Conservation (phyloP, 64 coral and sea anemone species). For the Platygyra sinensis region DNA sequence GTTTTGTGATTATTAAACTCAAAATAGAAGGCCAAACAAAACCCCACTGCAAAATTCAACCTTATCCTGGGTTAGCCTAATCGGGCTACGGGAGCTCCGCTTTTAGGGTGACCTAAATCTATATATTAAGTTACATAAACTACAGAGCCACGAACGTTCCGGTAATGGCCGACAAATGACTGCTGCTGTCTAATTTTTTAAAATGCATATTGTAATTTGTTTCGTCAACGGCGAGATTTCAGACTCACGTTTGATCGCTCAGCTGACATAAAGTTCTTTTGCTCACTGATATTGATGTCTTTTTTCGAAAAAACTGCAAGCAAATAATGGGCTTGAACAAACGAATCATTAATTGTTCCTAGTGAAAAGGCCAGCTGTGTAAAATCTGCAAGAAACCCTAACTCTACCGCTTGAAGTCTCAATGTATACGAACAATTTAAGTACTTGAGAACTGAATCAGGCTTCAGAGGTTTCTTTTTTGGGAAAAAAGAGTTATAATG, state of each 20-base stretch:
- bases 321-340: background rate
- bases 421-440: too few species aligned
- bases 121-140: background rate
- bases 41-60: too few species aligned
- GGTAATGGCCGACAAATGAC: background rate
- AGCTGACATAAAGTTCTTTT: slow-evolving; percentile 17
- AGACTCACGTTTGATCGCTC: slow-evolving; percentile 30
- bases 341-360: background rate
- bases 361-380: background rate
- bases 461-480: too few species aligned
- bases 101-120: too few species aligned
- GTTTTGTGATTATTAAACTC: too few species aligned
- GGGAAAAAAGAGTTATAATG: too few species aligned
- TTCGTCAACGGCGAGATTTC: background rate
- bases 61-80: too few species aligned
- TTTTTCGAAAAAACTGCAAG: background rate
- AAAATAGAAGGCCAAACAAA: too few species aligned
- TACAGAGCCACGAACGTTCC: background rate
- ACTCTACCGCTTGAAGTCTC: too few species aligned
- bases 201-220: slow-evolving; percentile 23
- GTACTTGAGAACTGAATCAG: too few species aligned
- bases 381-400: too few species aligned
- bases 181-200: background rate
- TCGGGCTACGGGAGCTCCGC: too few species aligned
- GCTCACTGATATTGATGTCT: background rate